phyloP scores from a whole-genome alignment of 2,888 invertebrate genomes.

The Caenorhabditis sp. region DNA sequence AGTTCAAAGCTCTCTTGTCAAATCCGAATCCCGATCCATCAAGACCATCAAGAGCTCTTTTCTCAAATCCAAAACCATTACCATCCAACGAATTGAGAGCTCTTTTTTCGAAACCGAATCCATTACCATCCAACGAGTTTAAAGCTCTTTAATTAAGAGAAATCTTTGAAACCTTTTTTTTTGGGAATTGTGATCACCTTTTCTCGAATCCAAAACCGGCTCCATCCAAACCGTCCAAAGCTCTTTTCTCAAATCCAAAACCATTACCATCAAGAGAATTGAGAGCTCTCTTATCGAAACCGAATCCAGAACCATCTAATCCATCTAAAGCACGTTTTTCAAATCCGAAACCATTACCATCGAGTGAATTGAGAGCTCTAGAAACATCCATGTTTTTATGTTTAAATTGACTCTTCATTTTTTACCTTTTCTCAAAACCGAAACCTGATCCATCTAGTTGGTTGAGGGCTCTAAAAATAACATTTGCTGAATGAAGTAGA shows the following conservation, averaged over 20 bases:
- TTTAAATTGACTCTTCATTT: neutral
- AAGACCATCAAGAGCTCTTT: constrained; percentile 42
- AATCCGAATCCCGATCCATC: constrained; percentile 38
- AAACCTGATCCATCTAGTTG: constrained; percentile 44
- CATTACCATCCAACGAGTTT: constrained; percentile 42
- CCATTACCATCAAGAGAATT: constrained; percentile 40
- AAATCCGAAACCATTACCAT: constrained; percentile 48
- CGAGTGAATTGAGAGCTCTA: constrained; percentile 47
- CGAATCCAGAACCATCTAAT: constrained; percentile 49
- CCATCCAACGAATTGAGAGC: constrained; percentile 41
- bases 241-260: constrained; percentile 40
- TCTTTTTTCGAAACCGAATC: constrained; percentile 53
- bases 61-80: constrained; percentile 49
- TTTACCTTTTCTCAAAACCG: constrained; percentile 45
- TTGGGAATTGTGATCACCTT: neutral
- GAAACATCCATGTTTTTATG: too few species aligned
- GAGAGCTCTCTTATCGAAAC: constrained; percentile 53
- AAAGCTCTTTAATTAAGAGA: constrained; percentile 26
- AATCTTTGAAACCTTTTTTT: neutral
- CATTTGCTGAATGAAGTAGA: neutral
- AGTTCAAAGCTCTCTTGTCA: constrained; percentile 47
- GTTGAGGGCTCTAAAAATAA: constrained; percentile 32
- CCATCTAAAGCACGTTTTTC: constrained; percentile 1
- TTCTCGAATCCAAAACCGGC: constrained; percentile 37
- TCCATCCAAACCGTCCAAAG: constrained; percentile 43